A percentile compares a stretch with the other conserved stretches of the same genome.
These are phyloP conservation scores for Meriones psammophilus DNA, from an alignment of 2,797 vertebrate genomes.

Conservation along the genomic window DNA sequence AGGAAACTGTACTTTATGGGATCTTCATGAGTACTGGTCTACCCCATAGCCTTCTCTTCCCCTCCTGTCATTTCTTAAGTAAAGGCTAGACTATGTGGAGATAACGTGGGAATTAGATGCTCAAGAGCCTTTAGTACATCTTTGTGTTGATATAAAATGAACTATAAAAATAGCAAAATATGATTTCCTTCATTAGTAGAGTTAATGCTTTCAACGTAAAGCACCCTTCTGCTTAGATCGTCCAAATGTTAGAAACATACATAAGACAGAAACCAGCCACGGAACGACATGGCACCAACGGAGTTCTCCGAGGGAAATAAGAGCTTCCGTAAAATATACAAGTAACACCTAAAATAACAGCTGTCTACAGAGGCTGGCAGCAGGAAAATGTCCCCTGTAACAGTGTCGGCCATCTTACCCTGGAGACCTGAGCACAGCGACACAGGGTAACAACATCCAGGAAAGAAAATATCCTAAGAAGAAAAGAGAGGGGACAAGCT, in stretches of 20 bases:
- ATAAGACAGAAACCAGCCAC: not conserved
- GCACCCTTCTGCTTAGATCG: constrained; percentile 20
- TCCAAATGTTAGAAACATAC: not conserved
- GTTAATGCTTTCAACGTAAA: constrained; percentile 20
- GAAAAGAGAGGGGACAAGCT: constrained; percentile 81
- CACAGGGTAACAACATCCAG: constrained; percentile 99
- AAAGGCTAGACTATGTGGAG: constrained; percentile 23
- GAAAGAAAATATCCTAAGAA: constrained; percentile 98
- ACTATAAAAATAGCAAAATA: constrained; percentile 41
- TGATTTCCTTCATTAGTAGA: not conserved
- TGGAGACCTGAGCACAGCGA: constrained; percentile 98
- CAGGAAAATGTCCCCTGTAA: not conserved
- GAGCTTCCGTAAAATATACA: constrained; percentile 38
- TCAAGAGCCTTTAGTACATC: not conserved
- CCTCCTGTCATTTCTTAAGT: not conserved
- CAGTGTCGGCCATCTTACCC: constrained; percentile 91
- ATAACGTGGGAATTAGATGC: constrained; percentile 14
- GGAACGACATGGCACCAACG: not conserved
- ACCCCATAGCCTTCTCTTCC: not conserved
- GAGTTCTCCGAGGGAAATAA: not conserved
- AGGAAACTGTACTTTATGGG: not conserved
- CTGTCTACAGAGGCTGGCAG: not conserved
- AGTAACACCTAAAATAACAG: constrained; percentile 31
- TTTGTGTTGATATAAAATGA: not conserved
- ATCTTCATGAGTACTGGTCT: not conserved